Conservation (phyloP, 2,113 vertebrate species). For the Brachyhypopomus occidentalis region DNA sequence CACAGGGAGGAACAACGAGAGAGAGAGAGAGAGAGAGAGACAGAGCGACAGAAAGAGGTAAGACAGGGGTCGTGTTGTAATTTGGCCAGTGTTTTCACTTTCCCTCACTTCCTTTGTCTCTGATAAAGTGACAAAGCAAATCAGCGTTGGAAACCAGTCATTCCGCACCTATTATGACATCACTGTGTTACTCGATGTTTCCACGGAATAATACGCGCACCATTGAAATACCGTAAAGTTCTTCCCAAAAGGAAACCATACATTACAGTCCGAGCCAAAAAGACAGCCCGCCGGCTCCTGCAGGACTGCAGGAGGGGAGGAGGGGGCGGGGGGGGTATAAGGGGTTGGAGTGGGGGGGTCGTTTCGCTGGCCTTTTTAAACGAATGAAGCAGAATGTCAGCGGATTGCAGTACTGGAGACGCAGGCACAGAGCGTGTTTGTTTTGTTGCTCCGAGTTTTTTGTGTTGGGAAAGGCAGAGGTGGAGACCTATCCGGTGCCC, state of each 20-base stretch:
- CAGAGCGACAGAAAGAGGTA: constrained; percentile 7
- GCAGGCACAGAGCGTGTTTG: background rate
- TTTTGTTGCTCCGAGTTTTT: constrained; percentile 19
- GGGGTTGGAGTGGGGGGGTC: background rate
- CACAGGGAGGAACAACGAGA: constrained; percentile 38
- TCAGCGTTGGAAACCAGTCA: no score
- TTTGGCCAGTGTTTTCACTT: background rate
- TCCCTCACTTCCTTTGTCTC: background rate
- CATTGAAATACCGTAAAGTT: background rate
- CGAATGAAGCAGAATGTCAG: constrained; percentile 13
- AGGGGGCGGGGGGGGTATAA: background rate
- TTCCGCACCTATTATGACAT: background rate
- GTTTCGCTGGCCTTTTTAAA: constrained; percentile 16
- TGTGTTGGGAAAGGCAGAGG: constrained; percentile 60
- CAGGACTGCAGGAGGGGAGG: background rate
- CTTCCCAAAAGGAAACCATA: background rate
- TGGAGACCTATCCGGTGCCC: constrained; percentile 43
- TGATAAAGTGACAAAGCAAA: constrained; percentile 2
- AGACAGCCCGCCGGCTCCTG: background rate
- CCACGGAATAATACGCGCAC: background rate
- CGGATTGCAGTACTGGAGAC: constrained; percentile 7
- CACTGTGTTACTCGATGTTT: background rate
- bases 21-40: constrained; percentile 23
- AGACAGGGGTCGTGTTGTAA: constrained; percentile 28
- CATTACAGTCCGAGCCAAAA: background rate